Evolutionary conservation across 2,888 invertebrate species (phyloP), one percentile per base, ranked within the genome.

Genomic region (Hecatera dysodea): DNA sequence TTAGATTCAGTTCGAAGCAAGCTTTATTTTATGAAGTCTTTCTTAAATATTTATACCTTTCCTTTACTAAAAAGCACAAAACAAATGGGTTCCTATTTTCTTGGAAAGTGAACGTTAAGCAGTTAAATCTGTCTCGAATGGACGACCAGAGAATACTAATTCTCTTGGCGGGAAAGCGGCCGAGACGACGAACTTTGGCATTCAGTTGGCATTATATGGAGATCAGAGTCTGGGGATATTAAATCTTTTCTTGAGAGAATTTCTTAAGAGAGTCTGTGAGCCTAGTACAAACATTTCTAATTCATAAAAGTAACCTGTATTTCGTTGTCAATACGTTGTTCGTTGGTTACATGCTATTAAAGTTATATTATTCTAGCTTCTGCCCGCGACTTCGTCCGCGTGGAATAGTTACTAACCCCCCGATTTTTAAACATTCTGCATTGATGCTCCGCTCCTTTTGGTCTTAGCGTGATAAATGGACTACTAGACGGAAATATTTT

Each of bases 71-170:
- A 70, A 64, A 22, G 6, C 11, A 50, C 29, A 56, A 70, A 55
- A 63, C 39, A 70, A 70, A 69, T 50, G 19, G 65, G 63, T 66
- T 68, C 66, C 63, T 75, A 63, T 81, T 75, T 78, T 75, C 81
- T 74, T 72, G 75, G 86, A 84, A 85, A 84, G 86, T 77, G 70
- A 83, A 81, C 64, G 84, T 65, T 46, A 69, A 65, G 17, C 72
- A 36, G 72, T 75, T 84, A 81, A 85, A 83, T 84, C 76, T 76
- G 66, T 85, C 70, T 67, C 24, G 39, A 24, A 50, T 44, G 64
- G 19, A 68, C 81, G 56, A 27, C 12, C 24, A 11, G 39, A 48
- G 84, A 78, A 85, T 84, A 85, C 69, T 83, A 84, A 85, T 77
- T 19, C 36, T 22, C 53, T 65, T 59, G 36, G 39, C 68, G 71